Evolutionary conservation across 1,140 invertebrate species (phyloP).

Genomic region (Pararge aegeria): DNA sequence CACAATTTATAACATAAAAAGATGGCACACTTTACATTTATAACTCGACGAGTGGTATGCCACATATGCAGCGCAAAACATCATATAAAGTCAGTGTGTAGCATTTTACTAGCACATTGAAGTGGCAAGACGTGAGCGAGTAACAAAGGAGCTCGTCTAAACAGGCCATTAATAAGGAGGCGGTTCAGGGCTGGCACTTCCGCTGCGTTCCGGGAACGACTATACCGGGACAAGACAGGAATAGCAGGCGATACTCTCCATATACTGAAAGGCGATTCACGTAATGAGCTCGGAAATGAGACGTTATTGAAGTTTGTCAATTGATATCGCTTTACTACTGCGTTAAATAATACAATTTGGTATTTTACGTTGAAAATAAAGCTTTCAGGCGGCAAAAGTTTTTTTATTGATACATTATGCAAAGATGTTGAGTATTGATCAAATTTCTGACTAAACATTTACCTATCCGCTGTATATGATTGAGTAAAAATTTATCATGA

Average conservation of each 20-base stretch:
- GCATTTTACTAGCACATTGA: constrained; percentile 29
- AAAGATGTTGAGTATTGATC: no score
- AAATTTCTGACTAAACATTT: no score
- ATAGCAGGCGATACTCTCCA: constrained; percentile 43
- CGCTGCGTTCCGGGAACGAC: constrained; percentile 67
- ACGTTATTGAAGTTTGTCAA: neutral
- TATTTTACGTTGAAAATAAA: neutral
- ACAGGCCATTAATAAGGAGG: constrained; percentile 75
- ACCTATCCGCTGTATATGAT: no score
- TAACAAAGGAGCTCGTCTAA: constrained; percentile 74
- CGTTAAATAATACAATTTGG: neutral
- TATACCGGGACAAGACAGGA: constrained; percentile 66
- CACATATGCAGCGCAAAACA: constrained; percentile 6
- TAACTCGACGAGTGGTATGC: neutral
- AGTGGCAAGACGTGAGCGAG: constrained; percentile 64
- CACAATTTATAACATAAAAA: neutral
- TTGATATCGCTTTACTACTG: neutral
- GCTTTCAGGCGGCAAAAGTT: no score
- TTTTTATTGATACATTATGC: no score
- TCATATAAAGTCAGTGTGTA: neutral
- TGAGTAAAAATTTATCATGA: no score
- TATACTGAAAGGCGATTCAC: constrained; percentile 13
- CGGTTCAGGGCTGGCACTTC: constrained; percentile 62
- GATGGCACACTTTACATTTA: constrained; percentile 4
- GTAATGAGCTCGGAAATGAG: neutral